Percentiles rank a stretch among this genome's conserved stretches.
Conservation (phyloP, 2,113 vertebrate species). For the Numida meleagris region DNA sequence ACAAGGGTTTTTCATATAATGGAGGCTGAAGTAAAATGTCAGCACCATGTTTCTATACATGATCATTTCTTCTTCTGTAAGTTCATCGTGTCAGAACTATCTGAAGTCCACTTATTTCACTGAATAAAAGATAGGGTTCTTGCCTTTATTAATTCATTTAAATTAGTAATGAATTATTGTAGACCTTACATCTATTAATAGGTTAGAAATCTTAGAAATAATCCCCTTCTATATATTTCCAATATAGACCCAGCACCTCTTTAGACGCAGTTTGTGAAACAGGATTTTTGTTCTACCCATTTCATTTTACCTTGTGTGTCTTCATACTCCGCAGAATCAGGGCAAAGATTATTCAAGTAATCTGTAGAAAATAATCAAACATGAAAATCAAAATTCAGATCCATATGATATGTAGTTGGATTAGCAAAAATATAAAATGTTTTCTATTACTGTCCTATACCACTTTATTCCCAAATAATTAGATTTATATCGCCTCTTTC, state of each 20-base stretch:
- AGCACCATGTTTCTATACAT: background rate
- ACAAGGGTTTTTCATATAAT: background rate
- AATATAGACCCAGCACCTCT: background rate
- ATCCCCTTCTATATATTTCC: background rate
- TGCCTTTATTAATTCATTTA: background rate
- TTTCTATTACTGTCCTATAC: background rate
- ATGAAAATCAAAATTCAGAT: slow-evolving; percentile 12
- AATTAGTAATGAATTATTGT: background rate
- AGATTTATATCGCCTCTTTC: background rate
- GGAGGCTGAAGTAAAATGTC: background rate
- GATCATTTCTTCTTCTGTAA: background rate
- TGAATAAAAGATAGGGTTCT: background rate
- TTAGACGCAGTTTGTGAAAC: background rate
- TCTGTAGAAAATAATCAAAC: slow-evolving; percentile 79
- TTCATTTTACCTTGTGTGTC: slow-evolving; percentile 89
- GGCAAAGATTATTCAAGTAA: slow-evolving; percentile 97
- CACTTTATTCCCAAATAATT: background rate
- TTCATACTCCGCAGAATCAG: slow-evolving; percentile 94
- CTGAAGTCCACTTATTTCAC: background rate
- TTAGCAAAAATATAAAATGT: background rate
- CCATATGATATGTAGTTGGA: background rate
- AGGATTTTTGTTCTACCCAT: background rate
- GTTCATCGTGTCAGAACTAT: background rate
- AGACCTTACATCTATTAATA: background rate
- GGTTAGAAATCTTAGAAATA: background rate